Evolutionary conservation across 1,140 invertebrate genomes (phyloP).

Genomic region (Drosophila sucinea): DNA sequence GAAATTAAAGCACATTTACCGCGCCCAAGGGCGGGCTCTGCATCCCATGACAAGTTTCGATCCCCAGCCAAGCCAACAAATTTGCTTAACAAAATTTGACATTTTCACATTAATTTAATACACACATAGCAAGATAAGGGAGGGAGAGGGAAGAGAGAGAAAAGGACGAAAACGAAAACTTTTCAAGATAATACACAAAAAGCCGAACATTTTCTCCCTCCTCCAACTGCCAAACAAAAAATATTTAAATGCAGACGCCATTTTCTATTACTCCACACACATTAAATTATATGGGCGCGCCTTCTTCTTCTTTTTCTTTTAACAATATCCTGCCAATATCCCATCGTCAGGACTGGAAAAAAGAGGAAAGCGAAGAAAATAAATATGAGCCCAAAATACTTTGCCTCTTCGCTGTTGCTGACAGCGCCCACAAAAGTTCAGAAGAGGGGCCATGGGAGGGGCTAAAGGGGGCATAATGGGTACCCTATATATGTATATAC

Average conservation of each 20-base stretch:
- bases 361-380: conserved; percentile 28
- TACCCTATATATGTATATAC: conserved; percentile 17
- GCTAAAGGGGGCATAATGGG: background rate
- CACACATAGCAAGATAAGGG: conserved; percentile 8
- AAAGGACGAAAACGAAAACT: conserved; percentile 15
- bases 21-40: conserved; percentile 8
- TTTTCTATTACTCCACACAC: conserved; percentile 74
- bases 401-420: conserved; percentile 37
- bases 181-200: background rate
- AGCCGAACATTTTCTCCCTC: background rate
- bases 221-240: conserved; percentile 36
- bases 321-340: conserved; percentile 58
- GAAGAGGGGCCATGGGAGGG: background rate
- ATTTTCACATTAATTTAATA: conserved; percentile 58
- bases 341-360: conserved; percentile 23
- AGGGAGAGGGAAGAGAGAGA: background rate
- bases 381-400: conserved; percentile 63
- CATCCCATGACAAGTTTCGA: conserved; percentile 5
- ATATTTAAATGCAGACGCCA: conserved; percentile 80
- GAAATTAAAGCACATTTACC: conserved; percentile 5
- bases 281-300: conserved; percentile 76
- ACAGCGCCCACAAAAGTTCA: conserved; percentile 43
- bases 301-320: conserved; percentile 28
- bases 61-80: background rate
- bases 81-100: conserved; percentile 35